Evolutionary conservation across 2,888 invertebrate species (phyloP).

Genomic region (Drosophila multiciliata): DNA sequence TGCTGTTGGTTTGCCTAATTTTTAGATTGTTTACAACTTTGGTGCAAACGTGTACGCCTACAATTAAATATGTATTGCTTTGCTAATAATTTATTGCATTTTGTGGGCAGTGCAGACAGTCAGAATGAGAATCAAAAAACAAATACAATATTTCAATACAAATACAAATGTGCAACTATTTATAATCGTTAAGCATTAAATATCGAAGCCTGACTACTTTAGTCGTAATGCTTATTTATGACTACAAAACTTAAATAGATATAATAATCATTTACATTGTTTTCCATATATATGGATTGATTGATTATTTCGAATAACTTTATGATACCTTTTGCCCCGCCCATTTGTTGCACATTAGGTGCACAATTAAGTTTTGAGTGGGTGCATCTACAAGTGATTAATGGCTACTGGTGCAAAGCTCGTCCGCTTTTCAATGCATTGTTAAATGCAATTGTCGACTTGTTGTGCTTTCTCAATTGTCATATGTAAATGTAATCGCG

Average conservation of each 20-base stretch:
- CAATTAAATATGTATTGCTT: conserved; percentile 59
- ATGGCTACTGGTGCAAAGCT: conserved; percentile 47
- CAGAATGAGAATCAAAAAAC: conserved; percentile 32
- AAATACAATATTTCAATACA: conserved; percentile 15
- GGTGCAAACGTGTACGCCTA: conserved; percentile 73
- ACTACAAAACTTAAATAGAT: neutral
- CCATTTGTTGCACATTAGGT: conserved; percentile 6
- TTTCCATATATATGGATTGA: neutral
- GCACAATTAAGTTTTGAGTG: conserved; percentile 34
- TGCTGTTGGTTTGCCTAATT: conserved; percentile 73
- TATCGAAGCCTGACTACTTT: conserved; percentile 41
- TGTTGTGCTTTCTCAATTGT: conserved; percentile 41
- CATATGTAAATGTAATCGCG: conserved; percentile 49
- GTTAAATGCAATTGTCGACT: conserved; percentile 35
- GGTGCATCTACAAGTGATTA: conserved; percentile 66
- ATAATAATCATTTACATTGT: neutral
- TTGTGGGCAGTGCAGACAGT: conserved; percentile 78
- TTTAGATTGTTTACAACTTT: conserved; percentile 68
- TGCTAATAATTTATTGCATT: conserved; percentile 73
- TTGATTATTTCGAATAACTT: neutral
- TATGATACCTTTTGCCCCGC: neutral
- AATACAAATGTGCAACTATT: conserved; percentile 19
- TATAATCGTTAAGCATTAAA: conserved; percentile 49
- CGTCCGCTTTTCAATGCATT: conserved; percentile 40
- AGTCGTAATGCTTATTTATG: conserved; percentile 2